These are phyloP conservation scores for Idris sp. DNA, from an alignment of 1,140 invertebrate genomes.

Conservation along the genomic window DNA sequence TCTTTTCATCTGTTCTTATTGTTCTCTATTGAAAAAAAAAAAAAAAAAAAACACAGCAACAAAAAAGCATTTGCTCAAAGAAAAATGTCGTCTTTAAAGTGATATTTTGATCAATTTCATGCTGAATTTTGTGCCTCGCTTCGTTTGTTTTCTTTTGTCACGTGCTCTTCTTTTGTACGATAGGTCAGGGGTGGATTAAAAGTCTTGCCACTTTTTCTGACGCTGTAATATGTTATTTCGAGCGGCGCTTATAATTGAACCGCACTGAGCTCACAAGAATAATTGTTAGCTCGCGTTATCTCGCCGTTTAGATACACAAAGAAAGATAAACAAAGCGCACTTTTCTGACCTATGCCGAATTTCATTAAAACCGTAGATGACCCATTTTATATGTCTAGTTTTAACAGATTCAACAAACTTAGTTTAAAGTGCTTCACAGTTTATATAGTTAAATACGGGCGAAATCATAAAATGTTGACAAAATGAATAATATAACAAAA, in stretches of 20 bases:
- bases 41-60: no score
- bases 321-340: slow-evolving; percentile 38
- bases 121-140: not conserved
- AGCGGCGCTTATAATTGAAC: not conserved
- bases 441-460: no score
- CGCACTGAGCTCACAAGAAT: slow-evolving; percentile 9
- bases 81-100: slow-evolving; percentile 13
- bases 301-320: slow-evolving; percentile 27
- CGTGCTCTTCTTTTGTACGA: not conserved
- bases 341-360: slow-evolving; percentile 15
- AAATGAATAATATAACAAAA: no score
- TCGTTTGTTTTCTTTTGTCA: slow-evolving; percentile 13
- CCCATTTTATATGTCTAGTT: no score
- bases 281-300: slow-evolving; percentile 37
- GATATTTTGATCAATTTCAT: slow-evolving; percentile 35
- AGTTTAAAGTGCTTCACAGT: no score
- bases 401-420: no score
- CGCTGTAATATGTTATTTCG: slow-evolving; percentile 32
- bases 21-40: no score
- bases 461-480: no score
- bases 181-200: slow-evolving; percentile 34
- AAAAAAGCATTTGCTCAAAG: no score
- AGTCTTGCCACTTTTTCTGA: slow-evolving; percentile 33
- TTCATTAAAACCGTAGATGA: slow-evolving; percentile 39
- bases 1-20: no score